phyloP scores from a whole-genome alignment of 2,888 invertebrate genomes.

The Stratiomys singularior region DNA sequence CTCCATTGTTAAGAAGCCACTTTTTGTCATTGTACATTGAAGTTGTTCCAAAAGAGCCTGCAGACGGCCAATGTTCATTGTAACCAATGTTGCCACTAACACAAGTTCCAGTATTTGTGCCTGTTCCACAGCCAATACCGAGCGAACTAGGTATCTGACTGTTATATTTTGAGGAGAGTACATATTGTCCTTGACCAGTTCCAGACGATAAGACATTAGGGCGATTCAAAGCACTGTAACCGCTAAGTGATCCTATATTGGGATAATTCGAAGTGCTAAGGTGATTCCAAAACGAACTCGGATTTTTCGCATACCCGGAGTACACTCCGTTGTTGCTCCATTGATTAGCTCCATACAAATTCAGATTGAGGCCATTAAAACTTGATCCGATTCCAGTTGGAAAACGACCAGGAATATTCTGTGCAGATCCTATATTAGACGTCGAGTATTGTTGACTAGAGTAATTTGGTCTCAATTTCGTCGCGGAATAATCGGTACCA shows the following conservation, averaged over 20 bases:
- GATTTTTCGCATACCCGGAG: too few relatives aligned
- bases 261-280: background rate
- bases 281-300: background rate
- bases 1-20: slow-evolving; percentile 7
- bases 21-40: slow-evolving; percentile 16
- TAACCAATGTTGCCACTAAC: background rate
- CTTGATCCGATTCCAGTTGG: too few relatives aligned
- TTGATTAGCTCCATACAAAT: too few relatives aligned
- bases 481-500: background rate
- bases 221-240: background rate
- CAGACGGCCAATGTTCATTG: background rate
- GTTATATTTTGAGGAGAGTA: background rate
- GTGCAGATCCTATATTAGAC: background rate
- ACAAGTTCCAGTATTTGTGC: too few relatives aligned
- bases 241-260: background rate
- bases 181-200: background rate
- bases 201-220: background rate
- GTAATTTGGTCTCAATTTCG: background rate
- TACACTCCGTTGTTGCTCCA: too few relatives aligned
- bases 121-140: too few relatives aligned
- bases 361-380: too few relatives aligned
- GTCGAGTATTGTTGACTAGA: background rate
- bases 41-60: background rate
- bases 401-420: too few relatives aligned
- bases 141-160: background rate